Evolutionary conservation across 2,797 vertebrate genomes (phyloP).

Genomic region (Periophthalmus magnuspinnatus): DNA sequence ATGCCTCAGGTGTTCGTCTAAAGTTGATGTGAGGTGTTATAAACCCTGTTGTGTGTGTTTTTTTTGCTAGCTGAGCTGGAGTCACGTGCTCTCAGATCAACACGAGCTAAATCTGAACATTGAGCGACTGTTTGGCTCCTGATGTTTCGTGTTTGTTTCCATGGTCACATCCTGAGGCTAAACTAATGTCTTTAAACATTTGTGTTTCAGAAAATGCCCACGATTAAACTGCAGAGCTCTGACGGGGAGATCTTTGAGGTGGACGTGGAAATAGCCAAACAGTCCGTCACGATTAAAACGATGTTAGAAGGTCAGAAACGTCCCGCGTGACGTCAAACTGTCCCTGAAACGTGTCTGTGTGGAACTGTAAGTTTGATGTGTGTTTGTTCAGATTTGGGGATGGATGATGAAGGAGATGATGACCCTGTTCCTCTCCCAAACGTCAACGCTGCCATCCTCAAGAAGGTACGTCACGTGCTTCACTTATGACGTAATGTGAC

Average conservation of each 20-base stretch:
- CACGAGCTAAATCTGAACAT: too few relatives aligned
- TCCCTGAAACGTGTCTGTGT: too few relatives aligned
- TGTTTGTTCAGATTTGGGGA: slow-evolving; percentile 87
- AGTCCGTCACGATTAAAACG: slow-evolving; percentile 98
- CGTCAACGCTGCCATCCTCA: slow-evolving; percentile 97
- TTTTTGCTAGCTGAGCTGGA: too few relatives aligned
- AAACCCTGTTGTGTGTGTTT: too few relatives aligned
- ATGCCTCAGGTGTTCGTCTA: too few relatives aligned
- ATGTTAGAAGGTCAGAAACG: slow-evolving; percentile 91
- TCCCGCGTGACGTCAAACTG: accelerated
- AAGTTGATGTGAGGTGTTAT: too few relatives aligned
- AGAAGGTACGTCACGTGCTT: slow-evolving; percentile 83
- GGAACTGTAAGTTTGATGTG: background rate
- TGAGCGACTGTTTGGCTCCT: too few relatives aligned
- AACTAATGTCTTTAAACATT: background rate
- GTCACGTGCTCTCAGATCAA: too few relatives aligned
- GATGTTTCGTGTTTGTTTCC: too few relatives aligned
- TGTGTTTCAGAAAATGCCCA: slow-evolving; percentile 87
- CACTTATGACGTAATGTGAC: background rate
- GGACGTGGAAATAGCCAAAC: slow-evolving; percentile 98
- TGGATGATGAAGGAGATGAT: slow-evolving; percentile 99
- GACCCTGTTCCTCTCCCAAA: slow-evolving; percentile 98
- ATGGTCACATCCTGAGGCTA: background rate
- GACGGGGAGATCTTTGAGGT: slow-evolving; percentile 99
- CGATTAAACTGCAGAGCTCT: slow-evolving; percentile 97